Conservation (phyloP, 2,888 invertebrate species). For the Drosophila colorata region DNA sequence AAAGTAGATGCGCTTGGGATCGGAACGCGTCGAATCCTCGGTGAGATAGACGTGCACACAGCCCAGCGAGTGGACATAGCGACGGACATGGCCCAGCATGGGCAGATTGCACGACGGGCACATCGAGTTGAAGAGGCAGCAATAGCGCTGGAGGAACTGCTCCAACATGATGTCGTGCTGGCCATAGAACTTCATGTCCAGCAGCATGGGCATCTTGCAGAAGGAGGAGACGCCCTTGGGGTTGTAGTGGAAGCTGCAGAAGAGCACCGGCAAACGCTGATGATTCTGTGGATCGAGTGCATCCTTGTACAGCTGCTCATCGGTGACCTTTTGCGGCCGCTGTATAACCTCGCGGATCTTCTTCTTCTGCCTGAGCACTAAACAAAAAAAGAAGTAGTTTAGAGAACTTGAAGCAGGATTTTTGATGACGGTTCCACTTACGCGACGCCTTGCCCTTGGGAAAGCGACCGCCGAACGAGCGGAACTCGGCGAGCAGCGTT, state of each 20-base stretch:
- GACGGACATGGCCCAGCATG: slow-evolving; percentile 93
- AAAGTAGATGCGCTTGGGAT: slow-evolving; percentile 83
- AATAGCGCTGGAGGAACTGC: slow-evolving; percentile 96
- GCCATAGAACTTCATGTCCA: slow-evolving; percentile 96
- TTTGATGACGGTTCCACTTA: slow-evolving; percentile 48
- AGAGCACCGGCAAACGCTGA: slow-evolving; percentile 94
- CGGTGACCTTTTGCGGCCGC: slow-evolving; percentile 80
- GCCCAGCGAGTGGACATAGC: slow-evolving; percentile 95
- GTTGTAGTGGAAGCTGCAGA: slow-evolving; percentile 89
- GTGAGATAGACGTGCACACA: slow-evolving; percentile 90
- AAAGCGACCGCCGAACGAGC: slow-evolving; percentile 92
- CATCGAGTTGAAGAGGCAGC: slow-evolving; percentile 92
- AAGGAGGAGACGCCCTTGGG: slow-evolving; percentile 84
- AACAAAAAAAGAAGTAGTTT: neutral
- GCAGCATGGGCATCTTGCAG: slow-evolving; percentile 84
- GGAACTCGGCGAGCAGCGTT: slow-evolving; percentile 92
- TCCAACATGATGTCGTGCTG: slow-evolving; percentile 97
- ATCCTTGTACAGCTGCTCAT: slow-evolving; percentile 86
- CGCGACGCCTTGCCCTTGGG: slow-evolving; percentile 82
- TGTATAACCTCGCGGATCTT: slow-evolving; percentile 70
- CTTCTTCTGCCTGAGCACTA: slow-evolving; percentile 79
- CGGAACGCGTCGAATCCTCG: slow-evolving; percentile 80
- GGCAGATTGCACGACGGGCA: slow-evolving; percentile 93
- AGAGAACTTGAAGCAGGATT: neutral
- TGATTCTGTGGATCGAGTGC: slow-evolving; percentile 93